Evolutionary conservation across 2,113 vertebrate species (phyloP).

Genomic region (Nycticryphes semicollaris): DNA sequence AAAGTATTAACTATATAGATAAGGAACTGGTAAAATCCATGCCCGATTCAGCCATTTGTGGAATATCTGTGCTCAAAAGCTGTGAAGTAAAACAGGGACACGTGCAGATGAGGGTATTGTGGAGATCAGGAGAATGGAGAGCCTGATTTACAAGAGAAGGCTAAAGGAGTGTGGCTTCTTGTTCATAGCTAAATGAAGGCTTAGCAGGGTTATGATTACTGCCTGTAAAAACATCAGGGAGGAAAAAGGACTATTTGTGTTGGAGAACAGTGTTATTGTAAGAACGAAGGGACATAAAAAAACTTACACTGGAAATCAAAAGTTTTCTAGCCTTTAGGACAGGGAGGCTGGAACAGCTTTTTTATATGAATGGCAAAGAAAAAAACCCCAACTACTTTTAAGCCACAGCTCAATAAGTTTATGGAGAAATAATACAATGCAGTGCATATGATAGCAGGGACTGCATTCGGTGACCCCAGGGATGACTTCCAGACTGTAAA

Average conservation of each 20-base stretch:
- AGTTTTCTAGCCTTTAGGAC: neutral
- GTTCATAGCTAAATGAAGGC: neutral
- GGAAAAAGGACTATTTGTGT: neutral
- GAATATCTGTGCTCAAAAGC: neutral
- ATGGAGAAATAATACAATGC: neutral
- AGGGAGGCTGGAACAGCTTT: neutral
- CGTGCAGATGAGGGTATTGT: neutral
- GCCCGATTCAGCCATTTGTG: neutral
- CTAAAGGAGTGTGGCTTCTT: neutral
- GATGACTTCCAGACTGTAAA: neutral
- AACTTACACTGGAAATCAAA: neutral
- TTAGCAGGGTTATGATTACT: slow-evolving; percentile 7
- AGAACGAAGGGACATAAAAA: neutral
- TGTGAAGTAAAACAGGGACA: neutral
- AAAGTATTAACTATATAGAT: neutral
- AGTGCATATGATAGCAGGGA: neutral
- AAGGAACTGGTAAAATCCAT: neutral
- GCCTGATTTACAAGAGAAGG: neutral
- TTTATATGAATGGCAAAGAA: neutral
- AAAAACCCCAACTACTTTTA: neutral
- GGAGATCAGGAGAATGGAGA: neutral
- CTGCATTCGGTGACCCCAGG: neutral
- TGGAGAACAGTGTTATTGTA: neutral
- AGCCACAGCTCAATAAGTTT: neutral
- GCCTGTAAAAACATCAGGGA: neutral